These are phyloP conservation scores for Lamellibrachia columna DNA, from an alignment of 2,888 invertebrate genomes.

Conservation along the genomic window DNA sequence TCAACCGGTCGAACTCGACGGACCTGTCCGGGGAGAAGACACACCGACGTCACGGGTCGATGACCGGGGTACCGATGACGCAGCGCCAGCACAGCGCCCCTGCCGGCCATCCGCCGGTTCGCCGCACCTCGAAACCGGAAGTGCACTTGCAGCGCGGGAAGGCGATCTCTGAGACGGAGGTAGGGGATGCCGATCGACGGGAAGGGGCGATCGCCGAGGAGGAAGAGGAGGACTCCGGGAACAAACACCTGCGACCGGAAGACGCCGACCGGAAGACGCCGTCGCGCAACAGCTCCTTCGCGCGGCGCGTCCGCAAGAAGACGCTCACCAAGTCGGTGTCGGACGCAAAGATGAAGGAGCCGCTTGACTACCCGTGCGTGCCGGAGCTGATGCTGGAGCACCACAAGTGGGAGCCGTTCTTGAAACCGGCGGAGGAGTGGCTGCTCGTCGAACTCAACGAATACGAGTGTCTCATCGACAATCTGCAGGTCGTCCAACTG, in stretches of 20 bases:
- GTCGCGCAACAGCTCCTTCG: not conserved
- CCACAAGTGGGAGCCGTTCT: conserved; percentile 43
- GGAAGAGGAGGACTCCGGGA: not conserved
- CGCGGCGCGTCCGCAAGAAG: not conserved
- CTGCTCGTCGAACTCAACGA: conserved; percentile 45
- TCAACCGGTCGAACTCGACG: conserved; percentile 12
- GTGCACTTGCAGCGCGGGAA: not conserved
- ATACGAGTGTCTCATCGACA: conserved; percentile 45
- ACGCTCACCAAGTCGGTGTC: not conserved
- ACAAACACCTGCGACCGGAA: not conserved
- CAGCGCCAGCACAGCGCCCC: not conserved
- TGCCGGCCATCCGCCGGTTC: not conserved
- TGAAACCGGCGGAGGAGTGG: conserved; percentile 45
- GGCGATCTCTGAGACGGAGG: not conserved
- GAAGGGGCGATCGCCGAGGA: not conserved
- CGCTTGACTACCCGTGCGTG: conserved; percentile 41
- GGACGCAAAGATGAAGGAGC: conserved; percentile 25
- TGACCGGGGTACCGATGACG: not conserved
- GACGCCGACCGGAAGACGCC: not conserved
- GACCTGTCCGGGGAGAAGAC: not conserved
- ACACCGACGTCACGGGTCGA: not conserved
- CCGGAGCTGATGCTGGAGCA: conserved; percentile 44
- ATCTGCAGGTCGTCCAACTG: conserved; percentile 32
- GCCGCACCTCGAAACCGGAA: not conserved
- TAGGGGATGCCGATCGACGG: not conserved